Evolutionary conservation across 2,888 invertebrate species (phyloP), one percentile per base, ranked within the genome.

Genomic region (Nasonovia ribisnigri): DNA sequence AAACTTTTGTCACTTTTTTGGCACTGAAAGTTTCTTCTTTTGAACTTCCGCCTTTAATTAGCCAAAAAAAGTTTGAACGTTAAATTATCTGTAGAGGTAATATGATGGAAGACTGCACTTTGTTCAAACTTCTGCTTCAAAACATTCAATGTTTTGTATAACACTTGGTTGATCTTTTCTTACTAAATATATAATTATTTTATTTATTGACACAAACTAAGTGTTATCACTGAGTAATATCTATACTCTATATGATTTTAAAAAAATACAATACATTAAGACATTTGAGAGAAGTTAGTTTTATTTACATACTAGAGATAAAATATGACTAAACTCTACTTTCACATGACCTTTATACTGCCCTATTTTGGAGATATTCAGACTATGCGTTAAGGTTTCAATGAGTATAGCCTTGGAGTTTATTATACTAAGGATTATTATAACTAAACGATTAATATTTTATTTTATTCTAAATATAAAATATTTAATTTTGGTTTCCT

Each of bases 11-110:
- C 67, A n/a, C n/a, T 67, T 57, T 87, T 60, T 87, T 36, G 46
- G 11, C 42, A 42, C 51, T 29, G 20, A 92, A 60, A 87, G 54
- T 67, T 92, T 92, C 42, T 92, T 16, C 42, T 86, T 92, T 86
- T 86, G 24, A 92, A 92, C 42, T 54, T 77, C 43, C 43, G 51
- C 54, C 42, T 92, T 92, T 92, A 92, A 92, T 92, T 92, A 92
- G 77, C n/a, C 77, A n/a, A 43, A n/a, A 88, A 77, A 92, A 88
- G 92, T 92, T 92, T 88, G 48, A 48, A 67, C 92, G 29, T 88
- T 48, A 51, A 48, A 88, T 88, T 67, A 29, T 67, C 29, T 36
- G 48, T 29, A 42, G 51, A 77, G 92, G 51, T 54, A 88, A 92
- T 91, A 60, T 60, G 86, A 46, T 36, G 84, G 84, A 86, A 92